Conservation (phyloP, 2,113 vertebrate genomes). For the Brachyhypopomus gauderio region DNA sequence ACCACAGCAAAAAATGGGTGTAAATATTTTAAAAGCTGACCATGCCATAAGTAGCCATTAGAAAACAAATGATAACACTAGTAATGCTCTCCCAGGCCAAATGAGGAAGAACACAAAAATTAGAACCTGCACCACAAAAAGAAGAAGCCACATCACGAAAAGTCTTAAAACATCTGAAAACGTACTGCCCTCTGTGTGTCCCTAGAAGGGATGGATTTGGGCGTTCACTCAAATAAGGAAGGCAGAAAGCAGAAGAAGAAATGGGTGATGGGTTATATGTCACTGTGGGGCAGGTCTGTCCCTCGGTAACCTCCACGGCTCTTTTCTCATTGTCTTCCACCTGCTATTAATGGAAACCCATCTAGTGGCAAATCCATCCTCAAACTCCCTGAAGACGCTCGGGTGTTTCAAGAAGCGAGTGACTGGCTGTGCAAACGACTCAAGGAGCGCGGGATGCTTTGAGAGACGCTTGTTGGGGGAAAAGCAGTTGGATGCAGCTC, state of each 20-base stretch:
- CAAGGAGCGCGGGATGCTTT: background rate
- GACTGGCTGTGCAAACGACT: background rate
- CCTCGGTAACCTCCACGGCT: background rate
- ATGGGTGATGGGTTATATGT: constrained; percentile 2
- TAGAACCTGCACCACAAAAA: background rate
- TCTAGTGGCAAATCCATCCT: constrained; percentile 11
- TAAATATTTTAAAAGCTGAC: background rate
- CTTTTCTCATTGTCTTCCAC: background rate
- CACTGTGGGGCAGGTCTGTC: background rate
- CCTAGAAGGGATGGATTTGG: background rate
- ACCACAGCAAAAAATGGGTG: background rate
- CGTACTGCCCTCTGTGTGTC: background rate
- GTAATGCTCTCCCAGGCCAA: background rate
- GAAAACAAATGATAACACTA: background rate
- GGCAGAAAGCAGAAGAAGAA: background rate
- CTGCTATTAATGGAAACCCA: constrained; percentile 22
- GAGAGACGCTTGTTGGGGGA: background rate
- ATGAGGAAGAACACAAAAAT: background rate
- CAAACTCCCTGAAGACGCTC: constrained; percentile 3
- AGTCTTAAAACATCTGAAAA: background rate
- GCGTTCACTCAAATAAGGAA: background rate
- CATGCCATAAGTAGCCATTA: background rate
- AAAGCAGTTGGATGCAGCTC: background rate
- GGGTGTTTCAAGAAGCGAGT: background rate
- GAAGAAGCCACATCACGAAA: background rate